phyloP scores from a whole-genome alignment of 2,888 invertebrate species.

The Urechis unicinctus region DNA sequence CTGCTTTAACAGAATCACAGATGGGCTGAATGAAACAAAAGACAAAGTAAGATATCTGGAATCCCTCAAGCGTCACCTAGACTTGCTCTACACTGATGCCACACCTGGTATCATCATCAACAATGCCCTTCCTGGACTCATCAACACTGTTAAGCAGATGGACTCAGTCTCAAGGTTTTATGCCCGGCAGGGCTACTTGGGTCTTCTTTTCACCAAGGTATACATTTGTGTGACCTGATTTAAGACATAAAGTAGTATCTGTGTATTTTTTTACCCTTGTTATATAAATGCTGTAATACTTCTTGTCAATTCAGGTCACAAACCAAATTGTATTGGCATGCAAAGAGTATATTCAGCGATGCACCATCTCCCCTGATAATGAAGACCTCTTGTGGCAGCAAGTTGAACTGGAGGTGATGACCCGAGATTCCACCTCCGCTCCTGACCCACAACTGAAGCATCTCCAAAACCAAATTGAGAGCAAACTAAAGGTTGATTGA shows the following conservation, averaged over 20 bases:
- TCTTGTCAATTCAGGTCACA: slow-evolving; percentile 30
- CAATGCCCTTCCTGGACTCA: slow-evolving; percentile 42
- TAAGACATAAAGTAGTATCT: too few species aligned
- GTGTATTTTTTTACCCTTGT: too few species aligned
- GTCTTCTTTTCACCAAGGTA: slow-evolving; percentile 46
- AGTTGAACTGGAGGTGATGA: slow-evolving; percentile 33
- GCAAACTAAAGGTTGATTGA: slow-evolving; percentile 31
- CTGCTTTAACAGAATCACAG: slow-evolving; percentile 51
- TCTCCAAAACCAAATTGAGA: slow-evolving; percentile 35
- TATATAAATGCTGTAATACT: too few species aligned
- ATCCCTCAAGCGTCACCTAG: slow-evolving; percentile 42
- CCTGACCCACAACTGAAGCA: slow-evolving; percentile 29
- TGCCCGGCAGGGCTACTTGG: slow-evolving; percentile 46
- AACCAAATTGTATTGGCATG: slow-evolving; percentile 48
- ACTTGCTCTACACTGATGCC: slow-evolving; percentile 41
- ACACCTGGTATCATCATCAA: slow-evolving; percentile 43
- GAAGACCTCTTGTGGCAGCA: slow-evolving; percentile 40
- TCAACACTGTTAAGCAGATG: slow-evolving; percentile 47
- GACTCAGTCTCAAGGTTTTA: slow-evolving; percentile 49
- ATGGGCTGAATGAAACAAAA: slow-evolving; percentile 50
- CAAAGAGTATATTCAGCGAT: slow-evolving; percentile 44
- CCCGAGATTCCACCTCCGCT: slow-evolving; percentile 19
- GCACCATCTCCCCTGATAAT: slow-evolving; percentile 30
- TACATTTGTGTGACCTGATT: too few species aligned
- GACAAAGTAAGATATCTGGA: slow-evolving; percentile 51